Conservation (phyloP, 2,113 vertebrate genomes). For the Forbesichthys agassizii region DNA sequence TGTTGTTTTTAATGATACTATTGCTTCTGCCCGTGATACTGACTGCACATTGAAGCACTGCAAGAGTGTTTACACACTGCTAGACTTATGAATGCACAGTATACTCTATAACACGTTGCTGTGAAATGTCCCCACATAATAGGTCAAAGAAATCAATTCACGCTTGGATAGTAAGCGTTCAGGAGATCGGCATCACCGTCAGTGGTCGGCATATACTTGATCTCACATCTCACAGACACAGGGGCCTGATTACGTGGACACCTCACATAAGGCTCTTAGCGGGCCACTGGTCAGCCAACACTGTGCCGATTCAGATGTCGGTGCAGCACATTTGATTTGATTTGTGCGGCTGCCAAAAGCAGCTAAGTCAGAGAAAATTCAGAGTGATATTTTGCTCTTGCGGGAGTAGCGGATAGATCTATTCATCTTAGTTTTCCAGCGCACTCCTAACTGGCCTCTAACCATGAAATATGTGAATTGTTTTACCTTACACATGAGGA, state of each 20-base stretch:
- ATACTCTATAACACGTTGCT: not conserved
- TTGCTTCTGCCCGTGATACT: not conserved
- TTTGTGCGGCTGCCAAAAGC: conserved; percentile 43
- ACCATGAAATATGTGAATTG: conserved; percentile 30
- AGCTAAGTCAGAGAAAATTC: conserved; percentile 37
- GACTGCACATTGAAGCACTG: not conserved
- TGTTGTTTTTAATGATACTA: not conserved
- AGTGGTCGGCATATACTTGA: not conserved
- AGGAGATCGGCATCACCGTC: not conserved
- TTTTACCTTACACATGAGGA: conserved; percentile 20
- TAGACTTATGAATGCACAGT: not conserved
- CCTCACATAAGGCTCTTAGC: conserved; percentile 10
- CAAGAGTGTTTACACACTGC: not conserved
- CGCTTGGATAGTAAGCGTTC: not conserved
- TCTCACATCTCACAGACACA: conserved; percentile 23
- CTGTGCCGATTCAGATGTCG: conserved; percentile 51
- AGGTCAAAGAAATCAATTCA: not conserved
- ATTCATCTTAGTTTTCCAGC: conserved; percentile 30
- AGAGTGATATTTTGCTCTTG: conserved; percentile 14
- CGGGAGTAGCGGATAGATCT: conserved; percentile 40
- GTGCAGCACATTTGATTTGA: conserved; percentile 33
- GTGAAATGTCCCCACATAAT: too few species aligned
- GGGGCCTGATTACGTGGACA: conserved; percentile 26
- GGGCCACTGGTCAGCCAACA: conserved; percentile 39
- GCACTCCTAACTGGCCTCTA: conserved; percentile 32